phyloP scores from a whole-genome alignment of 1,140 invertebrate species.

The Diachasmimorpha longicaudata region DNA sequence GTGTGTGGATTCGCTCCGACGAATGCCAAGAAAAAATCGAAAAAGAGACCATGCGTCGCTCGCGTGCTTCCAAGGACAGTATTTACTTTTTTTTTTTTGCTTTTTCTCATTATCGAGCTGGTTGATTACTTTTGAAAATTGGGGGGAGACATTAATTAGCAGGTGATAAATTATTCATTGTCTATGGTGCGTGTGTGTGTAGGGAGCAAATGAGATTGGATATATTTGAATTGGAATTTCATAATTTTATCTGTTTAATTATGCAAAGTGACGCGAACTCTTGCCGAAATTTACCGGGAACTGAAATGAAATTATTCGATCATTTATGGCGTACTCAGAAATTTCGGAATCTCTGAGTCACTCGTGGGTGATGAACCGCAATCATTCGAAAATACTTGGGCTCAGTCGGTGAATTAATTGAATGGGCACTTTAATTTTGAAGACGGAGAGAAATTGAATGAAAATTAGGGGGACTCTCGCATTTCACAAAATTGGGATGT shows the following conservation, averaged over 20 bases:
- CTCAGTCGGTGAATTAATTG: too few species aligned
- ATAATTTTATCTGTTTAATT: not conserved
- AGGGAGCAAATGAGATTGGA: too few species aligned
- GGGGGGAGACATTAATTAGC: not conserved
- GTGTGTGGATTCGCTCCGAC: not conserved
- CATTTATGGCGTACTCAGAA: too few species aligned
- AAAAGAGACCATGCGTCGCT: not conserved
- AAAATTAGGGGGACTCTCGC: too few species aligned
- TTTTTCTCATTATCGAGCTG: not conserved
- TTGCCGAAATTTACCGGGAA: not conserved
- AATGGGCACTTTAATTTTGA: too few species aligned
- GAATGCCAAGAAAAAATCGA: not conserved
- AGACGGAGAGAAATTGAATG: too few species aligned
- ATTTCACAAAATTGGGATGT: too few species aligned
- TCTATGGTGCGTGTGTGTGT: not conserved
- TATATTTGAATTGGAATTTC: not conserved
- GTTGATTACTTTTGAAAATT: not conserved
- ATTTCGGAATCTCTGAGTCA: too few species aligned
- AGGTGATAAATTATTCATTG: not conserved
- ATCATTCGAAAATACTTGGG: too few species aligned
- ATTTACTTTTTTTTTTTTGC: not conserved
- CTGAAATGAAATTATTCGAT: not conserved
- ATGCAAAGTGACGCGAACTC: not conserved
- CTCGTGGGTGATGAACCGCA: too few species aligned
- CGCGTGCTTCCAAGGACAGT: constrained; percentile 6